Evolutionary conservation across 2,888 invertebrate genomes (phyloP), one percentile per base, ranked within the genome.

Genomic region (Linyphia triangularis): DNA sequence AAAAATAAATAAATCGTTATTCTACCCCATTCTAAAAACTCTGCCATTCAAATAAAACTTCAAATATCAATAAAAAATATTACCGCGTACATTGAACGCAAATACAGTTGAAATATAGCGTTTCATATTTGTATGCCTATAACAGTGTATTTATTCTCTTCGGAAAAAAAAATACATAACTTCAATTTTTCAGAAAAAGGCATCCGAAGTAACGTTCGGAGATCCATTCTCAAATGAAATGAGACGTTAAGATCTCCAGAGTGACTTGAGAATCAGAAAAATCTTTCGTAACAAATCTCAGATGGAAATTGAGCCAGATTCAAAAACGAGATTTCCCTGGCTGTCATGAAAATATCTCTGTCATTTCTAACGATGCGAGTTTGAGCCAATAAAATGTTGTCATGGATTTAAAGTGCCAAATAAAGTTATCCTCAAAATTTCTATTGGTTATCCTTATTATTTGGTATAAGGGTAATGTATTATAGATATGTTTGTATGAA

Each of bases 361-460:
- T 13, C 4, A 30, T 22, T 59, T 33, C 19, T 75, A 9, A 33
- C 30, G 33, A 10, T 22, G 5, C n/a, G 33, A 57, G 30, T 75
- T 59, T 22, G 9, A 59, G 75, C 30, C 59, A 33, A 59, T 33
- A 59, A 33, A 59, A 75, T 75, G 22, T 75, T 22, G 57, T 59
- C 37, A 59, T 33, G n/a, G 22, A 33, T 26, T 22, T 22, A 59
- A 59, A 75, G 57, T 59, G 33, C 37, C 75, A 75, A 57, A 59
- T 57, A 75, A 59, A 33, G 59, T 75, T 75, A 37, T 75, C 33
- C 24, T 19, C 30, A 59, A 28, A 22, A 59, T 75, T 73, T 59
- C 26, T 13, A 28, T 9, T 22, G 13, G n/a, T 33, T n/a, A 22
- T 19, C 28, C 19, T 22, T 33, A 22, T 33, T 59, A 57, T 33